These are phyloP conservation scores for Andrena hattorfiana DNA, from an alignment of 2,888 invertebrate species.

Conservation along the genomic window DNA sequence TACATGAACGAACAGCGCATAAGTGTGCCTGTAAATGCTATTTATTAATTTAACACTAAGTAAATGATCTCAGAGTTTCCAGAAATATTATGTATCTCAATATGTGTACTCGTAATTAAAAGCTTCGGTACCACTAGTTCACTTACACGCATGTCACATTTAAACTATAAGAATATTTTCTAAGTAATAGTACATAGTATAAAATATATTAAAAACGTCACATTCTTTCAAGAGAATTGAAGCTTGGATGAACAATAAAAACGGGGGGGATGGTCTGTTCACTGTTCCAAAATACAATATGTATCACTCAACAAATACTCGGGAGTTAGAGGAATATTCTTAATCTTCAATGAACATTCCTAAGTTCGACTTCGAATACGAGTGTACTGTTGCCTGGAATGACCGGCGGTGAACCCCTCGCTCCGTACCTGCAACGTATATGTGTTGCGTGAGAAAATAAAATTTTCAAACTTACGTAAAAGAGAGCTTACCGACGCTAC, in stretches of 20 bases:
- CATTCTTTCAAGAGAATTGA: conserved; percentile 2
- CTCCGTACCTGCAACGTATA: conserved; percentile 88
- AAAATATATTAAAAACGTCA: conserved; percentile 21
- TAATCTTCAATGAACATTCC: conserved; percentile 88
- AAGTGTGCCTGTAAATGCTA: conserved; percentile 67
- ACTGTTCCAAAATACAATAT: conserved; percentile 48
- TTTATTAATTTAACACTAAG: conserved; percentile 39
- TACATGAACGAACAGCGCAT: conserved; percentile 1
- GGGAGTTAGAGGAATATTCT: conserved; percentile 14
- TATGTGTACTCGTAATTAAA: conserved; percentile 5
- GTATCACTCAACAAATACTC: conserved; percentile 49
- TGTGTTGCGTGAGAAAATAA: not conserved
- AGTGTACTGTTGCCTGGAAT: conserved; percentile 96
- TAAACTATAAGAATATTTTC: conserved; percentile 12
- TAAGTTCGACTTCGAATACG: conserved; percentile 96
- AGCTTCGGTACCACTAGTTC: conserved; percentile 3
- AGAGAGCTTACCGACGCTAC: not conserved
- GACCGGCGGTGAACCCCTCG: conserved; percentile 92
- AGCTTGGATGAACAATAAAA: conserved; percentile 29
- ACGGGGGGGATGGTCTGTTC: conserved; percentile 27
- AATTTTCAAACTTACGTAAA: not conserved
- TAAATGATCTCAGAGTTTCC: conserved; percentile 4
- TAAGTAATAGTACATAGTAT: conserved; percentile 15
- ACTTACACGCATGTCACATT: conserved; percentile 9
- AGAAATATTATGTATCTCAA: not conserved